Percentiles rank a stretch among this genome's conserved stretches.
phyloP scores from a whole-genome alignment of 2,113 vertebrate species.

The Calidris pygmaea region DNA sequence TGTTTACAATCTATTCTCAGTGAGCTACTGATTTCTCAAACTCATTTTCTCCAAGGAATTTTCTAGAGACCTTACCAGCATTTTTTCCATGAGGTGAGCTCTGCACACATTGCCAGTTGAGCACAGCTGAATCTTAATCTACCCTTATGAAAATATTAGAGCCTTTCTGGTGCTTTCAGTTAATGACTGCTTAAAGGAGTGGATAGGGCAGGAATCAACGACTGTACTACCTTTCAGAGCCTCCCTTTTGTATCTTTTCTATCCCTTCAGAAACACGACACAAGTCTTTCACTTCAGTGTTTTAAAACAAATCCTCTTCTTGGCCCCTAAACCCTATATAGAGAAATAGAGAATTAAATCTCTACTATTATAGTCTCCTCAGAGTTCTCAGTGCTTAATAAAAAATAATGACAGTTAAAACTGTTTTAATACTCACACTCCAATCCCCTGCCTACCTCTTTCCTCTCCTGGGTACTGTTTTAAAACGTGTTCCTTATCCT shows the following conservation, averaged over 20 bases:
- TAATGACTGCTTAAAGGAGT: neutral
- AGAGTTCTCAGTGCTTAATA: conserved; percentile 40
- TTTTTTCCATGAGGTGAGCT: neutral
- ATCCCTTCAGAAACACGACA: neutral
- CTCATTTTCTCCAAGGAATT: neutral
- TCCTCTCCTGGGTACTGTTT: conserved; percentile 15
- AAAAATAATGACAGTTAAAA: conserved; percentile 59
- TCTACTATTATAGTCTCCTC: neutral
- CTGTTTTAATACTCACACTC: conserved; percentile 24
- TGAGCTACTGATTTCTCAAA: neutral
- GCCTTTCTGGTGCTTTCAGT: neutral
- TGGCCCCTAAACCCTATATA: neutral
- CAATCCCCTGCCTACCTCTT: neutral
- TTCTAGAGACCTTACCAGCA: neutral
- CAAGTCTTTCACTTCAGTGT: neutral
- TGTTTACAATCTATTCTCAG: neutral
- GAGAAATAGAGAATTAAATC: neutral
- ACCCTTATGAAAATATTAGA: neutral
- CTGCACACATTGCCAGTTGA: neutral
- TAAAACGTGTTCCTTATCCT: conserved; percentile 3
- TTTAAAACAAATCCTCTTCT: neutral
- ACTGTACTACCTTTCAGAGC: neutral
- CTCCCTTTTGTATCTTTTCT: neutral
- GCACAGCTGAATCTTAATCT: neutral
- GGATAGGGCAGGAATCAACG: neutral